Percentiles rank a stretch among this genome's conserved stretches.
Conservation (phyloP, 1,140 invertebrate species). For the Cydia pomonella region DNA sequence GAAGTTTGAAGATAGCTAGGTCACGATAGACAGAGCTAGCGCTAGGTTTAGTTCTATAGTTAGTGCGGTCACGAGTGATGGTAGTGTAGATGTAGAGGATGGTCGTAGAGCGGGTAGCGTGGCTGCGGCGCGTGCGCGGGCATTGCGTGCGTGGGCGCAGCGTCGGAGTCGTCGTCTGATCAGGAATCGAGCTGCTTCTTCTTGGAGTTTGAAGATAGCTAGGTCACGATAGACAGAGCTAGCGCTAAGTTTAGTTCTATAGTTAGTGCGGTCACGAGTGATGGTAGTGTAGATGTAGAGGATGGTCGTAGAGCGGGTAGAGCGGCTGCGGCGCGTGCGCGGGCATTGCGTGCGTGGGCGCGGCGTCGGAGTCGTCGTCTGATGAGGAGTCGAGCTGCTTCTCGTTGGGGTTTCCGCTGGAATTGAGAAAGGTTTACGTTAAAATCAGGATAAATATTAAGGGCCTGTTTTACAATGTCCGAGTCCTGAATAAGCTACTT, state of each 20-base stretch:
- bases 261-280: conserved; percentile 10
- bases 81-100: conserved; percentile 70
- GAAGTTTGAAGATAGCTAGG: background rate
- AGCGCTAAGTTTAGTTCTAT: background rate
- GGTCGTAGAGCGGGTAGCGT: conserved; percentile 69
- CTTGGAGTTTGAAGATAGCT: background rate
- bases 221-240: background rate
- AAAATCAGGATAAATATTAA: background rate
- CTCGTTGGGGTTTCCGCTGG: conserved; percentile 64
- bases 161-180: conserved; percentile 71
- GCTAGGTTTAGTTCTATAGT: background rate
- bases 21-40: background rate
- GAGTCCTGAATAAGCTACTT: too few relatives aligned
- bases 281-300: conserved; percentile 70
- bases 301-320: conserved; percentile 72
- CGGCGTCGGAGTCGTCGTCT: conserved; percentile 70
- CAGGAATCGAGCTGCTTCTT: conserved; percentile 58
- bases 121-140: conserved; percentile 57
- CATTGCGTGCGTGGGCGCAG: conserved; percentile 43
- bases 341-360: conserved; percentile 38
- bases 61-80: conserved; percentile 59
- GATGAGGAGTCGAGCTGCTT: conserved; percentile 73
- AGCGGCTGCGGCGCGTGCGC: conserved; percentile 60
- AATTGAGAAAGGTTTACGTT: conserved; percentile 43
- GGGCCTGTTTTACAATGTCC: too few relatives aligned